Percentiles rank a stretch among this genome's conserved stretches.
Evolutionary conservation across 2,113 vertebrate genomes (phyloP).

Genomic region (Chrysemys picta): DNA sequence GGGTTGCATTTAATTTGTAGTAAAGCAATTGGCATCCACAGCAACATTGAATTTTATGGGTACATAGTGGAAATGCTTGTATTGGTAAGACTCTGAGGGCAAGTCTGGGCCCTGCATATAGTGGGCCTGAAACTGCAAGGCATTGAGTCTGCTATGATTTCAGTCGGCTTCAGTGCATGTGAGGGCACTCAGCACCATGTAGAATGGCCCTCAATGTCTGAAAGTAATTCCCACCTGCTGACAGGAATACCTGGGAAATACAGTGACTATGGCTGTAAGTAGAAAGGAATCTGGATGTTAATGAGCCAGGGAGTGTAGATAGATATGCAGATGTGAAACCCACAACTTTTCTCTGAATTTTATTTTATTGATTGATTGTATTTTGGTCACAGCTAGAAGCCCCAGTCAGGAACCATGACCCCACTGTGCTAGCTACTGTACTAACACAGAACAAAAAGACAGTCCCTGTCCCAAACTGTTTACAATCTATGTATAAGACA

Average conservation of each 20-base stretch:
- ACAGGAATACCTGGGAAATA: background rate
- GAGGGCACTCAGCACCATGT: background rate
- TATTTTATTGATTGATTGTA: background rate
- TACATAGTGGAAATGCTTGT: background rate
- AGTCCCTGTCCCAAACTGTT: background rate
- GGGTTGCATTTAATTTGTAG: background rate
- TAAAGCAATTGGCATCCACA: background rate
- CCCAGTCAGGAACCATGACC: background rate
- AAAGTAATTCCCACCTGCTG: background rate
- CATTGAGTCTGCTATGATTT: background rate
- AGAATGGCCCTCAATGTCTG: accelerated
- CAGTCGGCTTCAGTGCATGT: background rate
- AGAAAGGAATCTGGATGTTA: background rate
- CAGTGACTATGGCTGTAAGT: background rate
- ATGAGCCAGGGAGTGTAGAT: background rate
- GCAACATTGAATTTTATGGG: background rate
- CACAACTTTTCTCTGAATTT: background rate
- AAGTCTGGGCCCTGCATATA: background rate
- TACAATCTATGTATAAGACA: background rate
- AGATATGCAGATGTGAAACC: background rate
- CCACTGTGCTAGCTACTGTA: background rate
- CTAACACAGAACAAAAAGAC: background rate
- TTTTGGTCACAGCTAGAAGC: background rate
- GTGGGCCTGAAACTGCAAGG: accelerated
- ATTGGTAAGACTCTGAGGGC: background rate